Conservation (phyloP, 2,113 vertebrate genomes). For the Campylorhamphus procurvoides region DNA sequence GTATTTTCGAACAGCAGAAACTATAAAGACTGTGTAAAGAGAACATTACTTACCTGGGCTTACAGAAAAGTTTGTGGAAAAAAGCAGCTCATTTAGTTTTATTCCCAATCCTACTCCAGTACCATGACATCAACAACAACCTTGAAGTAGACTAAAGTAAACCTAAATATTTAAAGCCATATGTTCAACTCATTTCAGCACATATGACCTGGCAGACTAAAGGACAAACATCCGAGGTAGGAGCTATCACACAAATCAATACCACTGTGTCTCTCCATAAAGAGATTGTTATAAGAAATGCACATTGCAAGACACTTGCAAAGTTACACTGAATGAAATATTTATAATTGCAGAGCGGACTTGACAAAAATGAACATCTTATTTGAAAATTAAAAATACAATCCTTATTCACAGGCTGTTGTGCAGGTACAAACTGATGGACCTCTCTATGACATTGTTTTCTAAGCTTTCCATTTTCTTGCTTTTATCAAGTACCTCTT, state of each 20-base stretch:
- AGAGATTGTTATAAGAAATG: background rate
- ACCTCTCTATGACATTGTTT: background rate
- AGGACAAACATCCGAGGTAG: conserved; percentile 21
- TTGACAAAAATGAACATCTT: background rate
- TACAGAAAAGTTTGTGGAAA: background rate
- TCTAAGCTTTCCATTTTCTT: background rate
- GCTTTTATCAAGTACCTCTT: background rate
- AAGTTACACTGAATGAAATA: conserved; percentile 24
- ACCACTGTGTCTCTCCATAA: background rate
- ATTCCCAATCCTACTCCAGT: background rate
- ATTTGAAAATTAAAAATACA: background rate
- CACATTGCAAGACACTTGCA: background rate
- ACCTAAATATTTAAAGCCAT: conserved; percentile 18
- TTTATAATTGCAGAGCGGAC: background rate
- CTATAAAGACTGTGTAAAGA: background rate
- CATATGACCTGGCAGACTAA: background rate
- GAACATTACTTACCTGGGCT: background rate
- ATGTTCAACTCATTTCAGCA: background rate
- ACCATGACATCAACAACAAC: background rate
- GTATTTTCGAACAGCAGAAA: background rate
- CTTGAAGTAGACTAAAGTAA: background rate
- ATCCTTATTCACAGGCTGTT: background rate
- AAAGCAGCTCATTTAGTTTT: background rate
- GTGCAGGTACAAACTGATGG: background rate
- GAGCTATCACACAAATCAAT: conserved; percentile 7